Conservation (phyloP, 2,888 invertebrate species). For the Fissipunctia ypsillon region DNA sequence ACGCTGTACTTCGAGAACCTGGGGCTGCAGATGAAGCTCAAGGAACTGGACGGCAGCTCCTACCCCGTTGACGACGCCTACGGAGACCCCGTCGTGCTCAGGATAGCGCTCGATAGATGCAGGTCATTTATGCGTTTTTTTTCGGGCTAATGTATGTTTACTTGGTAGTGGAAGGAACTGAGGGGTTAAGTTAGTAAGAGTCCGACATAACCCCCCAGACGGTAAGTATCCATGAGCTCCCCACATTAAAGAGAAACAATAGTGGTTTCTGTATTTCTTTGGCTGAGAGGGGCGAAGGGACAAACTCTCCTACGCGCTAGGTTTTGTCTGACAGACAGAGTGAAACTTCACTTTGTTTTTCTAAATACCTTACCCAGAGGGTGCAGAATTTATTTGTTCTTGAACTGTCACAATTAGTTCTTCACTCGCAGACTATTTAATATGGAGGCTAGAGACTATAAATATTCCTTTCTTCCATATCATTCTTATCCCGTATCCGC, state of each 20-base stretch:
- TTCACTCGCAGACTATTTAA: too few species aligned
- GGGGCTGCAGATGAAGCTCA: slow-evolving; percentile 81
- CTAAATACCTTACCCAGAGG: neutral
- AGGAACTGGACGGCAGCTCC: slow-evolving; percentile 79
- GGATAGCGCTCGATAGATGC: slow-evolving; percentile 85
- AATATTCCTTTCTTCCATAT: neutral
- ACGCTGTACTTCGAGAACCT: slow-evolving; percentile 86
- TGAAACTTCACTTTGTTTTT: neutral
- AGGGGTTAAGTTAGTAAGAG: neutral
- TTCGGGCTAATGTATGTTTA: neutral
- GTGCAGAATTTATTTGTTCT: neutral
- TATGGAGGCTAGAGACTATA: neutral
- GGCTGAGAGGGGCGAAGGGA: neutral
- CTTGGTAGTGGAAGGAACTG: neutral
- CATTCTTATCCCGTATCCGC: neutral
- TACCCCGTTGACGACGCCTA: slow-evolving; percentile 70
- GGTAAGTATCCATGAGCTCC: neutral
- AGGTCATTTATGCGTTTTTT: slow-evolving; percentile 69
- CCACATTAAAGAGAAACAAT: neutral
- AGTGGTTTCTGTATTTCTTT: neutral
- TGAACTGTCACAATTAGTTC: neutral
- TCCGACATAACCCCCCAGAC: too few species aligned
- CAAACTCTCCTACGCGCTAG: neutral
- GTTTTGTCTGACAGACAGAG: neutral
- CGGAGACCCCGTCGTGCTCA: slow-evolving; percentile 83